These are phyloP conservation scores for Pristionchus entomophagus DNA, from an alignment of 2,888 invertebrate species.

Conservation along the genomic window DNA sequence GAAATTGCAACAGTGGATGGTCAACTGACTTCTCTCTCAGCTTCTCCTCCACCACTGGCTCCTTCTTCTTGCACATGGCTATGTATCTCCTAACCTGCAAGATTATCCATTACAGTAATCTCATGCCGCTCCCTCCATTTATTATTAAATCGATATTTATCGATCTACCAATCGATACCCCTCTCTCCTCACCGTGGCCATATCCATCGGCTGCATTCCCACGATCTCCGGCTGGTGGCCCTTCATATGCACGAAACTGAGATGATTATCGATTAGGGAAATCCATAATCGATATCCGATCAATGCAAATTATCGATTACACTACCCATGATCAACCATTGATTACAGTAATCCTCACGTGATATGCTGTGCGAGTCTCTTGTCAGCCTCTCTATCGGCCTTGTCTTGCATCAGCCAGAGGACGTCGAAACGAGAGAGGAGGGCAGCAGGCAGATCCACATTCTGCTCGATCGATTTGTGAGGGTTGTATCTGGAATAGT, in stretches of 20 bases:
- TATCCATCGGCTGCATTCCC: conserved; percentile 48
- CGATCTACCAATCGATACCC: too few species aligned
- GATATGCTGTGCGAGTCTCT: conserved; percentile 93
- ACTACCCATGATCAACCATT: conserved; percentile 76
- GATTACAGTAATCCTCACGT: conserved; percentile 81
- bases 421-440: conserved; percentile 83
- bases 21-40: conserved; percentile 84
- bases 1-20: too few species aligned
- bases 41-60: conserved; percentile 89
- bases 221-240: conserved; percentile 82
- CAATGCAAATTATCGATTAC: background rate
- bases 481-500: conserved; percentile 87
- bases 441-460: conserved; percentile 95
- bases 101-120: too few species aligned
- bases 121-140: conserved; percentile 9
- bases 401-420: conserved; percentile 79
- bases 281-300: background rate
- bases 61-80: conserved; percentile 89
- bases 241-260: conserved; percentile 78
- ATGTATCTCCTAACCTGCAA: too few species aligned
- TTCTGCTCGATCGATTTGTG: conserved; percentile 95
- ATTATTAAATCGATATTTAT: background rate
- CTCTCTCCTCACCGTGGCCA: conserved; percentile 46
- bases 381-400: conserved; percentile 83
- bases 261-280: background rate